Evolutionary conservation across 2,797 vertebrate species (phyloP), one percentile per base, ranked within the genome.

Genomic region (Tinamus major): DNA sequence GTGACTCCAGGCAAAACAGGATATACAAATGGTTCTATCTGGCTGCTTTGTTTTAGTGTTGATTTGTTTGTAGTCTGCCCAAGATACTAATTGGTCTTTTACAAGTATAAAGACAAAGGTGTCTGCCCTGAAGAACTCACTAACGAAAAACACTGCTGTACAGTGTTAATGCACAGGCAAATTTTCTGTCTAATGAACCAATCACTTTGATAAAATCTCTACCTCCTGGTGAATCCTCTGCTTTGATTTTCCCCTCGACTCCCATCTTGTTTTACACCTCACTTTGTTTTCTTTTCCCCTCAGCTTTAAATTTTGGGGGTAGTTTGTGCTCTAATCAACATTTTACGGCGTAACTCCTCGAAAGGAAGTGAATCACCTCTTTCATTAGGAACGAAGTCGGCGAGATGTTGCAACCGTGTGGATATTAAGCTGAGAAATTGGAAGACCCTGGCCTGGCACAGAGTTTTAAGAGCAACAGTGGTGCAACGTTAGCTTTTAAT

Each of bases 181-280:
- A 95, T 94, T 79, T 81, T 80, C 85, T 83, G 70, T 90, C 79
- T 96, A 91, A 94, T 93, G 95, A 96, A 93, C 93, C 94, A 84
- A 87, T 93, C n/a, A 0, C 92, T 95, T 93, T 84, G 87, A 95
- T 91, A 92, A 96, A 89, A 92, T 68, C 93, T 95, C 87, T 85
- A 7, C 87, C 89, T 92, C 91, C 74, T 61, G 89, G 87, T 96
- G 92, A 92, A 87, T 84, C 80, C 87, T 77, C 74, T 64, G 70
- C 87, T 95, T 92, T 91, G 74, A 93, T 96, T 95, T 93, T 42
- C 82, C 91, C 87, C 79, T 92, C 1, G 33, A 86, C 64, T 93
- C 94, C 91, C 71, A 92, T 91, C 68, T 79, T 86, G 51, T 81
- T 64, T 90, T 70, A 74, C 64, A 53, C 68, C 48, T 91, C 90